Evolutionary conservation across 2,113 vertebrate genomes (phyloP).

Genomic region (Labrus mixtus): DNA sequence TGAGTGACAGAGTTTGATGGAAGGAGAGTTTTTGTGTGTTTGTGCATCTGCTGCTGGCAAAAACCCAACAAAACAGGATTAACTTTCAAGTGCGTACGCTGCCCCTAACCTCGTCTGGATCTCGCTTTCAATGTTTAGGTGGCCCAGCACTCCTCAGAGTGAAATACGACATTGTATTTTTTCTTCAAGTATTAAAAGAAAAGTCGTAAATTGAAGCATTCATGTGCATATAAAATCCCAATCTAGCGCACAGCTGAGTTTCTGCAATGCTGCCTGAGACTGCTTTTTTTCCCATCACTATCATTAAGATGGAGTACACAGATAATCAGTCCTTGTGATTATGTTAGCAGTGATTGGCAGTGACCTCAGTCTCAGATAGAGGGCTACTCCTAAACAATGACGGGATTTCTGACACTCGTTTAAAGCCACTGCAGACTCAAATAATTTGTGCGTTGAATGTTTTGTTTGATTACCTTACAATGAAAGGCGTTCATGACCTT

Average conservation of each 20-base stretch:
- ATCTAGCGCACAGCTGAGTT: conserved; percentile 17
- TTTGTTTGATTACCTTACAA: not conserved
- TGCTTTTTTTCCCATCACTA: conserved; percentile 33
- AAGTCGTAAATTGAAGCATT: conserved; percentile 1
- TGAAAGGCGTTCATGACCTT: not conserved
- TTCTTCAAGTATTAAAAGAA: conserved; percentile 11
- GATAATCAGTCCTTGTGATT: conserved; percentile 62
- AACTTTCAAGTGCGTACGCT: not conserved
- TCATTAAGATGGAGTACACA: conserved; percentile 58
- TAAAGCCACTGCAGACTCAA: not conserved
- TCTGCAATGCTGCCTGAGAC: conserved; percentile 20
- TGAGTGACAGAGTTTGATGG: not conserved
- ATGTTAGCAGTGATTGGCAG: conserved; percentile 56
- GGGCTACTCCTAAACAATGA: conserved; percentile 31
- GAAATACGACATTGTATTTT: conserved; percentile 6
- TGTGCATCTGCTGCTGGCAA: not conserved
- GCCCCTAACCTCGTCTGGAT: not conserved
- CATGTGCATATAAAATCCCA: conserved; percentile 5
- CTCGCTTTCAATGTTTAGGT: not conserved
- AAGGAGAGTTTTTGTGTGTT: not conserved
- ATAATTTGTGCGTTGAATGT: not conserved
- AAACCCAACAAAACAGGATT: conserved; percentile 20
- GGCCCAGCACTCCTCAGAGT: conserved; percentile 1
- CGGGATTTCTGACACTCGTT: conserved; percentile 2
- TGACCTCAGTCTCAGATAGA: conserved; percentile 40